Evolutionary conservation across 2,797 vertebrate species (phyloP), one percentile per base, ranked within the genome.

Genomic region (Peromyscus attwateri): DNA sequence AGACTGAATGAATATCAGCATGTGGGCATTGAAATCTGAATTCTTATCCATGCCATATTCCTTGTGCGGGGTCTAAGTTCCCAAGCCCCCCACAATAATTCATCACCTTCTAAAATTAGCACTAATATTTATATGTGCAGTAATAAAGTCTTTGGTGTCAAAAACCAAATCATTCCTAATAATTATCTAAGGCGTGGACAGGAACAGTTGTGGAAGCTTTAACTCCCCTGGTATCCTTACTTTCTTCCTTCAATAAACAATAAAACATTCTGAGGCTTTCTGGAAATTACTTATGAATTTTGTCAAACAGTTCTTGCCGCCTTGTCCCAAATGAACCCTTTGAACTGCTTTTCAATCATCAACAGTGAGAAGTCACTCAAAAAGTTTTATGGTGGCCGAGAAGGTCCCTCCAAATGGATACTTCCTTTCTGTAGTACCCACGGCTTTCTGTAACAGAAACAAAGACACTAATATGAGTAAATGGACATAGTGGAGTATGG

Each of bases 331-430:
- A 0, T 84, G 37, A 88, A 95, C 2, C 31, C n/a, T 25, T 25
- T 77, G 23, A 93, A 23, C 68, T 68, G 23, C 71, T 92, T 96
- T 91, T 43, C 25, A 87, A 92, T 66, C 23, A 82, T 90, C 71
- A n/a, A 14, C 34, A n/a, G 19, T 77, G 43, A 5, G 0, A 66
- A 8, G 49, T 80, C 9, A 37, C 19, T 46, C 64, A 93, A 83
- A 19, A 23, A 29, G 40, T 90, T 94, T 93, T 87, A 89, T 80
- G 91, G 77, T 73, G 10, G 71, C 6, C 84, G n/a, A 80, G 34
- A 62, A 31, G 80, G 76, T 27, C 43, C 40, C 43, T 46, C 19
- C 46, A 84, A 71, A 79, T 70, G 49, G 52, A 64, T 29, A 37
- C 27, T 84, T 87, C 14, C 52, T 89, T 40, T 95, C n/a, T 75